Evolutionary conservation across 1,140 invertebrate species (phyloP), one percentile per base, ranked within the genome.

Genomic region (Zaprionus tsacasi): DNA sequence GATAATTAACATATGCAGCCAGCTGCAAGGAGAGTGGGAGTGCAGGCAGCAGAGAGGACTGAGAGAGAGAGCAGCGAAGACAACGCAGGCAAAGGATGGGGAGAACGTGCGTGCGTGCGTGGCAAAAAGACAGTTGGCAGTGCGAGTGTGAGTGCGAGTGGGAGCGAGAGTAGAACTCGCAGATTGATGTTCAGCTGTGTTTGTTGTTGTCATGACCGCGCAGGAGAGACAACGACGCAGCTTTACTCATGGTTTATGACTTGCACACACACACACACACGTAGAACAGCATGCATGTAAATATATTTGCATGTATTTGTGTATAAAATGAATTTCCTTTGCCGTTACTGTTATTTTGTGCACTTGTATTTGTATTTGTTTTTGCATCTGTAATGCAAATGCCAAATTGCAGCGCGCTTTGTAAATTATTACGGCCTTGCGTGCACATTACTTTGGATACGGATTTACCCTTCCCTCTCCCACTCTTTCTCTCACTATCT

Each of bases 351-450:
- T 57, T 65, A 65, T 54, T 66, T 57, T 59, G 36, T 48, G 11
- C 60, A 57, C 6, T 6, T 27, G 13, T 69, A 57, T 27, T 11
- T 27, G 33, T 59, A 4, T 45, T 8, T 33, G 25, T 66, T 11
- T 43, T 6, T 66, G 52, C 56, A 17, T 58, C 17, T 67, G 35
- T 61, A 8, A 8, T 55, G 48, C 15, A 74, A 74, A 74, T 70
- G 71, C 58, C 81, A 86, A 86, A 86, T 87, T 88, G 83, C 82
- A 87, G 48, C 60, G 56, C 69, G 56, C 68, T 71, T 71, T 73
- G 79, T 88, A 66, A 88, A 82, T 88, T 82, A 88, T 88, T 74
- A 65, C 70, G 78, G 79, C 82, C 83, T 87, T 88, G 83, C 67
- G 33, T 75, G 69, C 40, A 63, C 66, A 70, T 74, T 74, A 74